Percentiles rank a stretch among this genome's conserved stretches.
Evolutionary conservation across 2,797 vertebrate genomes (phyloP).

Genomic region (Cetoscarus ocellatus): DNA sequence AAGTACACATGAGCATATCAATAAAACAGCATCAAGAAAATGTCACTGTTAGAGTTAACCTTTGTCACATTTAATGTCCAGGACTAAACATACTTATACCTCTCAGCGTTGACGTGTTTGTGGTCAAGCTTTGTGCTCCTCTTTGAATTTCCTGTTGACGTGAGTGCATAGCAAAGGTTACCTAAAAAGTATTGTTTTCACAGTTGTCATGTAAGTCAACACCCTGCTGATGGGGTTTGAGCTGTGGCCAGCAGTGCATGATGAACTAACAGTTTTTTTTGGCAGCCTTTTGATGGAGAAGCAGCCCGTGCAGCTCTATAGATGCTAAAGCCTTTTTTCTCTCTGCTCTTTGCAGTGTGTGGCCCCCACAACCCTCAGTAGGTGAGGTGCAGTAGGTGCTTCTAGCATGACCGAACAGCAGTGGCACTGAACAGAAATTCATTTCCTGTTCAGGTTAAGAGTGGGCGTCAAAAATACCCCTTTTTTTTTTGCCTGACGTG

Average conservation of each 20-base stretch:
- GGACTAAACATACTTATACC: slow-evolving; percentile 26
- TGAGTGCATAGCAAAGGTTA: slow-evolving; percentile 52
- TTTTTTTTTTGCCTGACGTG: slow-evolving; percentile 49
- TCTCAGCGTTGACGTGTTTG: slow-evolving; percentile 60
- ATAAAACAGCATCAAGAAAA: not conserved
- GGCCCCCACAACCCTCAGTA: slow-evolving; percentile 70
- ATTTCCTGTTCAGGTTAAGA: slow-evolving; percentile 59
- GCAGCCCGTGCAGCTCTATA: slow-evolving; percentile 9
- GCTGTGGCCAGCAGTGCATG: slow-evolving; percentile 47
- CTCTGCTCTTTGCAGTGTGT: slow-evolving; percentile 77
- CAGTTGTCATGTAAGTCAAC: slow-evolving; percentile 31
- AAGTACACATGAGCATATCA: slow-evolving; percentile 65
- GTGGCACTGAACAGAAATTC: slow-evolving; percentile 50
- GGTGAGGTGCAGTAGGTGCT: slow-evolving; percentile 71
- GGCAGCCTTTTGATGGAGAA: slow-evolving; percentile 59
- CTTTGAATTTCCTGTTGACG: slow-evolving; percentile 72
- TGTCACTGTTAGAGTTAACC: slow-evolving; percentile 2
- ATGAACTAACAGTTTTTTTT: slow-evolving; percentile 33
- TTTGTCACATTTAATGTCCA: not conserved
- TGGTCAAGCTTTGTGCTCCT: slow-evolving; percentile 47
- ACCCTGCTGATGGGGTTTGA: slow-evolving; percentile 35
- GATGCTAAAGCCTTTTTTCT: slow-evolving; percentile 74
- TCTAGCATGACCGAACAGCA: slow-evolving; percentile 61
- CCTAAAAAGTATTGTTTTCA: slow-evolving; percentile 49
- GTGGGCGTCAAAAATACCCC: slow-evolving; percentile 45